Evolutionary conservation across 2,113 vertebrate species (phyloP).

Genomic region (Tragelaphus scriptus): DNA sequence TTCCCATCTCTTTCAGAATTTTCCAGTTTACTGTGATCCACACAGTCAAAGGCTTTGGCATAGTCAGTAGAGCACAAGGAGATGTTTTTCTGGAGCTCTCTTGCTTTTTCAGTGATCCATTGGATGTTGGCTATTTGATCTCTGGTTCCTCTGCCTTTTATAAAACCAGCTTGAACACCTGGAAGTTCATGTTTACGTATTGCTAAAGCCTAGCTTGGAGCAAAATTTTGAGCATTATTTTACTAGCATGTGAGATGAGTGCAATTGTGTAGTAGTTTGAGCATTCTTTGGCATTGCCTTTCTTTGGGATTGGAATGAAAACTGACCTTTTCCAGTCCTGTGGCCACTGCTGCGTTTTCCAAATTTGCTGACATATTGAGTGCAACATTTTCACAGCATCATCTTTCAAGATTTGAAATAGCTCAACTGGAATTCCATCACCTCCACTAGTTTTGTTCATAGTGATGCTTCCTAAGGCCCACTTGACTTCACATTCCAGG

Average conservation of each 20-base stretch:
- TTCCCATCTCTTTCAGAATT: neutral
- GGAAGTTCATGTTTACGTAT: neutral
- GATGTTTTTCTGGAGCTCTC: neutral
- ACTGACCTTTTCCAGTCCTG: neutral
- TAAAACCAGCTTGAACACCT: neutral
- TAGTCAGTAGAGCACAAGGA: neutral
- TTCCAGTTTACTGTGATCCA: neutral
- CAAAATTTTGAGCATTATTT: neutral
- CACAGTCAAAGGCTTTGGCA: neutral
- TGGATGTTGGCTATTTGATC: rapidly evolving
- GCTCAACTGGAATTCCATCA: neutral
- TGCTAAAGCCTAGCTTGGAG: neutral
- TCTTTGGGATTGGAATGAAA: neutral
- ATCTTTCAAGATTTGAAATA: neutral
- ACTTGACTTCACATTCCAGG: neutral
- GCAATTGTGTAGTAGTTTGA: neutral
- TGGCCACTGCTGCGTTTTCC: neutral
- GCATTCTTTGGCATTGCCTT: neutral
- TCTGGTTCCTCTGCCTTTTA: neutral
- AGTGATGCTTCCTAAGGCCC: neutral
- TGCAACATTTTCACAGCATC: neutral
- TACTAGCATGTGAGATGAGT: rapidly evolving
- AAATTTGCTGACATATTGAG: neutral
- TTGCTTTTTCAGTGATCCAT: neutral
- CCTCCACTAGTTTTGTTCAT: neutral